A percentile compares a stretch with the other conserved stretches of the same genome.
phyloP scores from a whole-genome alignment of 2,113 vertebrate genomes.

The Diadophis punctatus region DNA sequence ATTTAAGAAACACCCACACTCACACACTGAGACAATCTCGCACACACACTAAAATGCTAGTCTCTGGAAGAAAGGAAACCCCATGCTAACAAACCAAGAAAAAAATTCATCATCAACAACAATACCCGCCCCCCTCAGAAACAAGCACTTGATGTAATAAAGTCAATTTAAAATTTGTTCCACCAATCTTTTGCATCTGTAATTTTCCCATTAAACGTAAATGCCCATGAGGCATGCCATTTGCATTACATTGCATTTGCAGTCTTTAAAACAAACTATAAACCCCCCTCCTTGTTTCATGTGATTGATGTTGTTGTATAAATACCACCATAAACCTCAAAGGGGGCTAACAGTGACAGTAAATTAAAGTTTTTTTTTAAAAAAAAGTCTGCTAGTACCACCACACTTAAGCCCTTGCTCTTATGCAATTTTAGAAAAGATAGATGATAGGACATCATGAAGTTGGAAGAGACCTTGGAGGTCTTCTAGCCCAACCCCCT shows the following conservation, averaged over 20 bases:
- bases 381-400: constrained; percentile 75
- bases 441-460: neutral
- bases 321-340: constrained; percentile 87
- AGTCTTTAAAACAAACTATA: constrained; percentile 90
- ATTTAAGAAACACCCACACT: neutral
- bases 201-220: constrained; percentile 87
- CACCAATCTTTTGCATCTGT: constrained; percentile 87
- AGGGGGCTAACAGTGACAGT: constrained; percentile 82
- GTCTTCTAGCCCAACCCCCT: neutral
- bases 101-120: neutral
- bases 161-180: constrained; percentile 87
- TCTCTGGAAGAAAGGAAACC: constrained; percentile 65
- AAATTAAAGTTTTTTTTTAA: constrained; percentile 73
- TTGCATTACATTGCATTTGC: constrained; percentile 87
- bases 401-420: constrained; percentile 78
- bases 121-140: neutral
- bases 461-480: neutral
- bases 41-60: constrained; percentile 63
- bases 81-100: neutral
- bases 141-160: constrained; percentile 79
- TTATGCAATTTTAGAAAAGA: constrained; percentile 64
- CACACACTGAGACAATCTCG: neutral
- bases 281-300: constrained; percentile 83
- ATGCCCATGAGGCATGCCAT: constrained; percentile 86
- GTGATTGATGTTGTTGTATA: constrained; percentile 85